A percentile compares a stretch with the other conserved stretches of the same genome.
Conservation (phyloP, 2,113 vertebrate genomes). For the Macaca nemestrina region DNA sequence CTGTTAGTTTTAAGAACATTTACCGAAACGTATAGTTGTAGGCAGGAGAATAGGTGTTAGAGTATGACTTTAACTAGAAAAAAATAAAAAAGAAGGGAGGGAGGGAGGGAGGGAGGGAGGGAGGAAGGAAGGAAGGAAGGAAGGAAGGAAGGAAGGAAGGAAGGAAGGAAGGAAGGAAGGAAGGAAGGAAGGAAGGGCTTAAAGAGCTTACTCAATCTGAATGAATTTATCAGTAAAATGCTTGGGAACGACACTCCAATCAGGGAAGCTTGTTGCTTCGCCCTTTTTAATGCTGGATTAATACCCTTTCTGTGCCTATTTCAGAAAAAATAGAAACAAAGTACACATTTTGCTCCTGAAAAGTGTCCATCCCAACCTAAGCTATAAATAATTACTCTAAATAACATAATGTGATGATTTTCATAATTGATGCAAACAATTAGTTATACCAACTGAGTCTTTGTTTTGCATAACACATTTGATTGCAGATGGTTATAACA, state of each 20-base stretch:
- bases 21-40: neutral
- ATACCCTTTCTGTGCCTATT: neutral
- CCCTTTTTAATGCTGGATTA: neutral
- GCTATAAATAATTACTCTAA: neutral
- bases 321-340: neutral
- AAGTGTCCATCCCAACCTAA: neutral
- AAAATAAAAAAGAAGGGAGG: neutral
- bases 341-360: neutral
- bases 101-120: fast-evolving
- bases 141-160: too few relatives aligned
- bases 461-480: constrained; percentile 45
- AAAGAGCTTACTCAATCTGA: neutral
- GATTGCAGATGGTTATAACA: constrained; percentile 32
- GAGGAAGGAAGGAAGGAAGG: fast-evolving
- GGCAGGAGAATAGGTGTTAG: neutral
- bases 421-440: constrained; percentile 18
- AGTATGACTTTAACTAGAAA: neutral
- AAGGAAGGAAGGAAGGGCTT: too few relatives aligned
- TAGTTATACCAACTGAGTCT: constrained; percentile 13
- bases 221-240: neutral
- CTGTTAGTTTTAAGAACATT: neutral
- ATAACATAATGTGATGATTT: neutral
- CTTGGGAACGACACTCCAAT: neutral
- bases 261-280: neutral
- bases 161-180: too few relatives aligned